Base-by-base conservation (phyloP, 2,797 vertebrate genomes). In the Australoheros facetus region DNA sequence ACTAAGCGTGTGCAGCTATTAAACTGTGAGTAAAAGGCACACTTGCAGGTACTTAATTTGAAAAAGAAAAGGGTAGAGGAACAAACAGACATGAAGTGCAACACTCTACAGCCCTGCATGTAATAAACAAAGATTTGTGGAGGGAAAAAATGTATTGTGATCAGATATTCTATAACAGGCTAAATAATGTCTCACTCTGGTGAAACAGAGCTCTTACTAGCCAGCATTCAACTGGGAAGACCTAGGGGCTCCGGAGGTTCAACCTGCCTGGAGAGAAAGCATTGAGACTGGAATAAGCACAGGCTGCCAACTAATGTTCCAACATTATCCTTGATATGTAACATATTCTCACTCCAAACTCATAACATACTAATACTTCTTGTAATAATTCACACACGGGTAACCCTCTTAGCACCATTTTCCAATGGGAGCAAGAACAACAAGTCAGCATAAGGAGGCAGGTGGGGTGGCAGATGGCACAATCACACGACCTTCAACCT, bases 161-260 rank as follows among this genome's bases (percentile, higher is more conserved):
- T 13, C 19, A 32, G 4, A n/a, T 30, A 1, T 53, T 66, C 37
- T 45, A 42, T 56, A 23, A 73, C 19, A 45, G 4, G 30, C 3
- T 30, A 28, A 56, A 69, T 32, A 69, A 28, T 51, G 19, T 69
- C 30, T 69, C 6, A 30, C 45, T 51, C 9, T 1, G 71, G n/a
- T 53, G 34, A 32, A 59, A 69, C 12, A 17, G 66, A 10, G 51
- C 51, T 51, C 75, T 88, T 85, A 92, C 91, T 80, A 87, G 78
- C 51, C 75, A 70, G 77, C 42, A 78, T 26, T 82, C 86, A 82
- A 48, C 78, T 11, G 56, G 59, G 71, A 72, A 72, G 53, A 42
- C 26, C n/a, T 13, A 1, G 16, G 30, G 48, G 64, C 73, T 85
- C 78, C 66, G 62, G 62, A 48, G 16, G 42, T 66, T 51, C 26